Evolutionary conservation across 92 coral and sea anemone species (phyloP), one percentile per base, ranked within the genome.

Genomic region (Zoanthus solanderi): DNA sequence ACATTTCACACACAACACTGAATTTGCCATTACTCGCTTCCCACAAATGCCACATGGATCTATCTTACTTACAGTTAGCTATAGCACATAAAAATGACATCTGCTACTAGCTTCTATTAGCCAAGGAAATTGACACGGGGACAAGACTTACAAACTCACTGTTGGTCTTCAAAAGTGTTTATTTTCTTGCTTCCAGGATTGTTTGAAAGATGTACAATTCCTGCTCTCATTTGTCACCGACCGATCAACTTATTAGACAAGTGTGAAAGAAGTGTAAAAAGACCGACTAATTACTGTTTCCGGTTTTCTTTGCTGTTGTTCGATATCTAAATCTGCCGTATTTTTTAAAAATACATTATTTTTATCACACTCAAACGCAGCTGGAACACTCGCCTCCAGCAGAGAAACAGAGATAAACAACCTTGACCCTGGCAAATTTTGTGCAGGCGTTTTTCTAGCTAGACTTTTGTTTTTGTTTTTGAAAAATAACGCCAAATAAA

Each of bases 341-440:
- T 30, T 69, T 63, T 31, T 69, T 30, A 69, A 69, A 69, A 8
- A 69, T 30, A 44, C 31, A 63, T 37, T 37, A 37, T 56, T 28
- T 44, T 50, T 76, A 77, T 77, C 82, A 30, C 42, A 10, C 53
- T 28, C 45, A 14, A 77, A 52, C 46, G 58, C 82, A 66, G 30
- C 68, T 53, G 52, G 23, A 34, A 13, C 82, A 77, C 82, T 47
- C 68, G 67, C 82, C 82, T 12, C 82, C 82, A 77, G 82, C 68
- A 77, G 82, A 77, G 82, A 77, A 77, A 52, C 13, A 29, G 0
- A 9, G 65, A 53, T 53, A 73, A 42, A 69, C 75, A 69, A 30
- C n/a, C 9, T 50, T 7, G 56, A 50, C 12, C 56, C 56, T 50
- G 56, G 56, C 0, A 50, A 2, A 50, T 11, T 50, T 50, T 37